Evolutionary conservation across 2,797 vertebrate genomes (phyloP).

Genomic region (Aeoliscus strigatus): DNA sequence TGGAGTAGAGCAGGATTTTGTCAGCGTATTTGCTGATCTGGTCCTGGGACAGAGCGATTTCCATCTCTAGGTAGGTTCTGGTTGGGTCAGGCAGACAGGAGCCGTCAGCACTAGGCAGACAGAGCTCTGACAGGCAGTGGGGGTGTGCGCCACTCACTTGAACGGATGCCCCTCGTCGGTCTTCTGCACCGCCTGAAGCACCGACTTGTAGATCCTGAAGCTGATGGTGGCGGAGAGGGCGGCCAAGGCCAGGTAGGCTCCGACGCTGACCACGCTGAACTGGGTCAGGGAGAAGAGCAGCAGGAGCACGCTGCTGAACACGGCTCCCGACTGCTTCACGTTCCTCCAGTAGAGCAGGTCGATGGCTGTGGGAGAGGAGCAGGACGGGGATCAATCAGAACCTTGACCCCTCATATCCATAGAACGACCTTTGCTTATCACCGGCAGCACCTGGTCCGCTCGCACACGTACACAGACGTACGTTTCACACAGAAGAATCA

Average conservation of each 20-base stretch:
- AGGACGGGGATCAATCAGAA: constrained; percentile 22
- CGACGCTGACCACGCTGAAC: constrained; percentile 97
- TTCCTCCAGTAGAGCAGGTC: constrained; percentile 98
- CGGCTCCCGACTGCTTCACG: constrained; percentile 90
- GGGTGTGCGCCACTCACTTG: constrained; percentile 79
- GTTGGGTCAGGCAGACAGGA: too few species aligned
- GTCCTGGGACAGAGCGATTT: constrained; percentile 94
- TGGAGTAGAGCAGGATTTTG: constrained; percentile 90
- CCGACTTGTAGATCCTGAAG: constrained; percentile 99
- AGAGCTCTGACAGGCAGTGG: too few species aligned
- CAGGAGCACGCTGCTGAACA: constrained; percentile 91
- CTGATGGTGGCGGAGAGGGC: constrained; percentile 97
- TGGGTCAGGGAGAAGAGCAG: constrained; percentile 98
- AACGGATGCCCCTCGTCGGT: constrained; percentile 97
- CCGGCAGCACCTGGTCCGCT: constrained; percentile 49
- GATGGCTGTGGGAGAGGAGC: constrained; percentile 74
- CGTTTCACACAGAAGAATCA: constrained; percentile 32
- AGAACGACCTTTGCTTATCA: constrained; percentile 29
- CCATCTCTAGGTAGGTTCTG: constrained; percentile 93
- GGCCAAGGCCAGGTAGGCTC: constrained; percentile 93
- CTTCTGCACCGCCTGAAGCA: constrained; percentile 98
- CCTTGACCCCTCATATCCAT: constrained; percentile 37
- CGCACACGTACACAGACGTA: constrained; percentile 43
- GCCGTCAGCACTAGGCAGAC: too few species aligned
- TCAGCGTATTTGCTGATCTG: constrained; percentile 98